Evolutionary conservation across 2,888 invertebrate genomes (phyloP), one percentile per base, ranked within the genome.

Genomic region (Ferdinandea cuprea): DNA sequence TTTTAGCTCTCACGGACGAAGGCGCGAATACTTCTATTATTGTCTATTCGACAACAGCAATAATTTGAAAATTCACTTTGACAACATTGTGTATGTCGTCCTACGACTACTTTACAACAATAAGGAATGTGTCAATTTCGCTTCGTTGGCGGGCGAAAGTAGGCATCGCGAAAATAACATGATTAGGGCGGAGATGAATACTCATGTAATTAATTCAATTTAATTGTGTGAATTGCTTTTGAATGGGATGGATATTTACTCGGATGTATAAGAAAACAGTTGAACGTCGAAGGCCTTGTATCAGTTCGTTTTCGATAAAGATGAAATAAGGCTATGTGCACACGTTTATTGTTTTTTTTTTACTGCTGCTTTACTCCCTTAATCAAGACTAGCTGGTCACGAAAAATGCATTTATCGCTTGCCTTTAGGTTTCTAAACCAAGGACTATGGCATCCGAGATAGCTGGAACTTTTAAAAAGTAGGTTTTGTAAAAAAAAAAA

Each of bases 71-170:
- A 35, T 52, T 32, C 32, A 30, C 25, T 50, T 50, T 13, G 15
- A 40, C 52, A 44, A n/a, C 42, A 35, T 46, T 58, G 48, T 48
- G n/a, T 19, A 17, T 28, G n/a, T 40, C 30, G 28, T 50, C 25
- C 17, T 32, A 50, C 21, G 56, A 71, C 13, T 52, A 50, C 52
- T 37, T 56, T 63, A 80, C 74, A 80, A 68, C 54, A 35, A 35
- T 56, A 37, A 65, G 69, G 80, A 80, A 80, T 80, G 28, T 52
- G 28, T 25, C 25, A 25, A 56, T 58, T 25, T 54, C 52, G 15
- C 79, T 54, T 61, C 73, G 79, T 73, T 79, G 79, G 79, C 73
- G 74, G 74, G 44, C 74, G 42, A 46, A 19, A 21, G 32, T 13
- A 25, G 50, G 25, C 59, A 42, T n/a, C 21, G 25, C 42, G 17